phyloP scores from a whole-genome alignment of 2,888 invertebrate species.

The Zhengitettix transpicula region DNA sequence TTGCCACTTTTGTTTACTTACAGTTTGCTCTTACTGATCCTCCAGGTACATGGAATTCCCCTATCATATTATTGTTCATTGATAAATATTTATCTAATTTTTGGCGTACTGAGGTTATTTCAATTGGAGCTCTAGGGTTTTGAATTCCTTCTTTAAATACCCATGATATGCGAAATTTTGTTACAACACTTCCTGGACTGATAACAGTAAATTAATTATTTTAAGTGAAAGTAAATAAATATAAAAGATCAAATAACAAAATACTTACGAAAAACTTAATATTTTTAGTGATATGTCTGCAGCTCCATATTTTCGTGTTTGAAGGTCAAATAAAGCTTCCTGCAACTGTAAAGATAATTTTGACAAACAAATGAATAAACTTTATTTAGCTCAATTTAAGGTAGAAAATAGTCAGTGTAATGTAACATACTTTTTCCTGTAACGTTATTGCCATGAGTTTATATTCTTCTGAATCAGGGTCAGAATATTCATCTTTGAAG shows the following conservation, averaged over 20 bases:
- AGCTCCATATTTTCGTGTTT: slow-evolving; percentile 32
- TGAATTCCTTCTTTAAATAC: slow-evolving; percentile 32
- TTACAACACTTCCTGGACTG: slow-evolving; percentile 48
- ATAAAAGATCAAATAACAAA: neutral
- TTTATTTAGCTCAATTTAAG: neutral
- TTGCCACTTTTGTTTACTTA: slow-evolving; percentile 2
- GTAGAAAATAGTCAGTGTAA: neutral
- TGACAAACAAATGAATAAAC: neutral
- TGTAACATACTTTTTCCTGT: slow-evolving; percentile 29
- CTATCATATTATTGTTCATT: slow-evolving; percentile 32
- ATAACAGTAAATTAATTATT: neutral
- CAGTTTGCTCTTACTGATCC: slow-evolving; percentile 26
- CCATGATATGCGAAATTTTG: slow-evolving; percentile 50
- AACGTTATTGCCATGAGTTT: slow-evolving; percentile 39
- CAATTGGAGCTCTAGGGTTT: slow-evolving; percentile 32
- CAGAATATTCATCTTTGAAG: slow-evolving; percentile 37
- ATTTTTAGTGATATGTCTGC: slow-evolving; percentile 42
- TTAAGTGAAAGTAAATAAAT: neutral
- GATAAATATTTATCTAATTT: slow-evolving; percentile 33
- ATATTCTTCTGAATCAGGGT: slow-evolving; percentile 44
- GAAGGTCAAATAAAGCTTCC: slow-evolving; percentile 35
- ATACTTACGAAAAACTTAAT: slow-evolving; percentile 39
- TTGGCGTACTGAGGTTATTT: slow-evolving; percentile 27
- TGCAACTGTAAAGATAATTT: slow-evolving; percentile 26
- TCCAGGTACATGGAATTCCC: slow-evolving; percentile 29